Conservation (phyloP, 1,140 invertebrate genomes). For the Marisa cornuarietis region DNA sequence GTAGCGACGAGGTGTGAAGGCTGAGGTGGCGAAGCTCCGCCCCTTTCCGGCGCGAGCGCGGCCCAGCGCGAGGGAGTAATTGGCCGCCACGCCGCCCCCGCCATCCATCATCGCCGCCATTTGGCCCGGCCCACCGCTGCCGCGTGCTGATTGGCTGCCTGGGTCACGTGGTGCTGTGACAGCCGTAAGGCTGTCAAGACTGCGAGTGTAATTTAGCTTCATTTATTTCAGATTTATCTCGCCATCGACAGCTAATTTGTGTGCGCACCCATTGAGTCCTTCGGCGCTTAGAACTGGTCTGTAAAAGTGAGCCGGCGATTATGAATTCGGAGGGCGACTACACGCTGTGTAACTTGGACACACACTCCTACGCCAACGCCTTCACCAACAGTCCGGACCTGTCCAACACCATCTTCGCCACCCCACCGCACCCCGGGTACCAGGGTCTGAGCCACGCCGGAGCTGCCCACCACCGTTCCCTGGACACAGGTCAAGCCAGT, state of each 20-base stretch:
- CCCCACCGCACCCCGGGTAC: constrained; percentile 9
- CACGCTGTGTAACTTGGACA: constrained; percentile 57
- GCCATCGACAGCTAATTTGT: constrained; percentile 58
- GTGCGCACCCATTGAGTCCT: constrained; percentile 32
- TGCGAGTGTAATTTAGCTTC: constrained; percentile 59
- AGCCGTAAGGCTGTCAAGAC: constrained; percentile 55
- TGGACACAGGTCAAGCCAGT: constrained; percentile 55
- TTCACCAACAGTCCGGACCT: constrained; percentile 35
- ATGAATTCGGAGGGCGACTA: constrained; percentile 59
- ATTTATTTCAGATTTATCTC: constrained; percentile 64
- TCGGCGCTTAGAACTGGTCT: constrained; percentile 25
- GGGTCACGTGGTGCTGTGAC: constrained; percentile 49
- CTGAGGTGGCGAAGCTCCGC: too few relatives aligned
- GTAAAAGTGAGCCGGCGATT: constrained; percentile 21
- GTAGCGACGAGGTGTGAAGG: too few relatives aligned
- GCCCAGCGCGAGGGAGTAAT: constrained; percentile 14
- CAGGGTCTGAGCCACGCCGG: constrained; percentile 12
- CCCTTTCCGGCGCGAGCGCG: not conserved
- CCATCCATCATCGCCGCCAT: constrained; percentile 17
- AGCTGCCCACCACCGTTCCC: constrained; percentile 37
- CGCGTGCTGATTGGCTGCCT: constrained; percentile 46
- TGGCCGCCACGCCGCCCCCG: constrained; percentile 1
- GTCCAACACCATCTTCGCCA: constrained; percentile 28
- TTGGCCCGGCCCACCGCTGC: not conserved
- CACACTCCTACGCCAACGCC: constrained; percentile 49